A percentile compares a stretch with the other conserved stretches of the same genome.
Conservation (phyloP, 30 jellyfish, hydroid and myxozoan species). For the Aurelia sp. region DNA sequence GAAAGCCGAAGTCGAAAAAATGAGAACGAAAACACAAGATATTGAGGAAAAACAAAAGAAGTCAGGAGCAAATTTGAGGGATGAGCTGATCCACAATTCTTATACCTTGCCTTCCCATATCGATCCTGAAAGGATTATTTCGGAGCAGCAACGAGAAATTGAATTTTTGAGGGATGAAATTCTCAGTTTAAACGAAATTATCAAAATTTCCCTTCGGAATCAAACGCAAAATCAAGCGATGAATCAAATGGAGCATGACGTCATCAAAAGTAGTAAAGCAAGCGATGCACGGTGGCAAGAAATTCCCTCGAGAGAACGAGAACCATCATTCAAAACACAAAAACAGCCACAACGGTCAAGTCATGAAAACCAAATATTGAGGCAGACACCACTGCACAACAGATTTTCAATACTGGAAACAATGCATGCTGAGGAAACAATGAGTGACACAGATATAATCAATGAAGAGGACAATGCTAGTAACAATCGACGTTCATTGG, state of each 20-base stretch:
- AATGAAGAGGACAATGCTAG: slow-evolving; percentile 21
- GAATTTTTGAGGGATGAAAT: slow-evolving; percentile 38
- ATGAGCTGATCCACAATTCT: too few relatives aligned
- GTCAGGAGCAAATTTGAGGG: too few relatives aligned
- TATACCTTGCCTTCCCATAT: too few relatives aligned
- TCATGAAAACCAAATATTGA: slow-evolving; percentile 19
- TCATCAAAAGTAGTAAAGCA: slow-evolving; percentile 15
- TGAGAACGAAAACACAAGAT: too few relatives aligned
- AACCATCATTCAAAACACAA: not conserved
- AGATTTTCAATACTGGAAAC: slow-evolving; percentile 30
- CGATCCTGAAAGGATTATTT: slow-evolving; percentile 12
- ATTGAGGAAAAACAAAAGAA: too few relatives aligned
- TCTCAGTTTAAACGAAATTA: slow-evolving; percentile 25
- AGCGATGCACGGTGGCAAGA: slow-evolving; percentile 4
- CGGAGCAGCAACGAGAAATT: slow-evolving; percentile 35
- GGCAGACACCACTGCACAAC: slow-evolving; percentile 28
- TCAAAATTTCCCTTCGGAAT: too few relatives aligned
- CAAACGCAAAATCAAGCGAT: too few relatives aligned
- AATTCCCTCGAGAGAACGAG: not conserved
- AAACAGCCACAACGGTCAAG: slow-evolving; percentile 3
- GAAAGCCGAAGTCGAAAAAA: too few relatives aligned
- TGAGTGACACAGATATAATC: slow-evolving; percentile 21
- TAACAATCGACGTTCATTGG: slow-evolving; percentile 12
- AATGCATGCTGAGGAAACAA: slow-evolving; percentile 33
- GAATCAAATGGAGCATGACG: slow-evolving; percentile 33